phyloP scores from a whole-genome alignment of 2,113 vertebrate species.

The Empidonax traillii region DNA sequence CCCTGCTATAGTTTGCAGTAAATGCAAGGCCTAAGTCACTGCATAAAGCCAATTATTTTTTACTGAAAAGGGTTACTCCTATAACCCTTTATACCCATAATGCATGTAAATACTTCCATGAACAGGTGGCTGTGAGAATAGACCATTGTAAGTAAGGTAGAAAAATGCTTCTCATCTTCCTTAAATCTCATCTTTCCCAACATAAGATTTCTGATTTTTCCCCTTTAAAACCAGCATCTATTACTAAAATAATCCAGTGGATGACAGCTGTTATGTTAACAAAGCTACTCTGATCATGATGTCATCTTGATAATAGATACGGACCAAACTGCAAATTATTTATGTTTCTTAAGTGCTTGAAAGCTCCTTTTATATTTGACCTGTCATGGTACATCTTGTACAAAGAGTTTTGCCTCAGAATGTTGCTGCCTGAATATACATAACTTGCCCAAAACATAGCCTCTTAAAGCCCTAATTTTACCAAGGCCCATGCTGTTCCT shows the following conservation, averaged over 20 bases:
- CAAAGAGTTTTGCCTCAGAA: not conserved
- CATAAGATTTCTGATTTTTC: not conserved
- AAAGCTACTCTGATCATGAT: not conserved
- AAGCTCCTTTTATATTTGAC: not conserved
- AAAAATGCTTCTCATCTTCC: not conserved
- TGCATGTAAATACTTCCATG: not conserved
- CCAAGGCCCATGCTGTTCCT: not conserved
- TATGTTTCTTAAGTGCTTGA: not conserved
- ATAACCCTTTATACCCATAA: not conserved
- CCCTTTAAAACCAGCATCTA: not conserved
- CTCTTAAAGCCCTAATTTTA: not conserved
- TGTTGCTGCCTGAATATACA: not conserved
- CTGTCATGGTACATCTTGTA: not conserved
- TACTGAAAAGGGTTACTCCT: not conserved
- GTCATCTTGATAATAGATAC: conserved; percentile 10
- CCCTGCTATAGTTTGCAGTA: not conserved
- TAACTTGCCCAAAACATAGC: not conserved
- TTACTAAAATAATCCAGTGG: not conserved
- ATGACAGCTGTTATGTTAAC: conserved; percentile 20
- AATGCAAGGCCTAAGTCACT: not conserved
- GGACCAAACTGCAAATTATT: not conserved
- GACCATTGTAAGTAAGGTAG: not conserved
- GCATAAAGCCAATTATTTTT: not conserved
- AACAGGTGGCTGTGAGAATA: not conserved
- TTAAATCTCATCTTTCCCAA: not conserved